Conservation (phyloP, 2,113 vertebrate genomes). For the Ammodytes marinus region DNA sequence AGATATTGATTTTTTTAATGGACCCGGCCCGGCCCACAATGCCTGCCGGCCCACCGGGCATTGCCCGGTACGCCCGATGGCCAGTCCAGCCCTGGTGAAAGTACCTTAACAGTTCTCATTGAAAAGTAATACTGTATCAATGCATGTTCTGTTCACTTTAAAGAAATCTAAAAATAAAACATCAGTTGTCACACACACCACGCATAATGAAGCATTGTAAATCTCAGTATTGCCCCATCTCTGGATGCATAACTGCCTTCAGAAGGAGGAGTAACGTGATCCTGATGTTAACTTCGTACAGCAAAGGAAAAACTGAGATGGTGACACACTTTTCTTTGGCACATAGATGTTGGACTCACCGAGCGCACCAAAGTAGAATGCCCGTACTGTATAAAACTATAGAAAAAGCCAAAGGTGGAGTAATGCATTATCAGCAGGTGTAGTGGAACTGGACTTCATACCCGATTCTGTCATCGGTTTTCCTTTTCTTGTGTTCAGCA, state of each 20-base stretch:
- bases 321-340: conserved; percentile 37
- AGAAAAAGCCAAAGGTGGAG: conserved; percentile 41
- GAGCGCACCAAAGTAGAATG: conserved; percentile 18
- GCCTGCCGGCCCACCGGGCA: no score
- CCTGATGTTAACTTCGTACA: neutral
- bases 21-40: no score
- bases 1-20: no score
- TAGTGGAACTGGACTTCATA: conserved; percentile 35
- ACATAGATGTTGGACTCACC: conserved; percentile 32
- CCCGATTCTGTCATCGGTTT: conserved; percentile 39
- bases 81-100: no score
- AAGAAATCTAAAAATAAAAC: neutral
- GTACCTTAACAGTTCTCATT: no score
- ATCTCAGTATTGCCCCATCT: neutral
- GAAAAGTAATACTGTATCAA: neutral
- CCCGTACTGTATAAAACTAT: conserved; percentile 36
- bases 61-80: no score
- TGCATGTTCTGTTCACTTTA: neutral
- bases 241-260: neutral
- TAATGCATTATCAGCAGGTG: conserved; percentile 54
- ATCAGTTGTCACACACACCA: neutral
- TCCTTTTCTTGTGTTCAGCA: conserved; percentile 16
- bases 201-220: neutral
- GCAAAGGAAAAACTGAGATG: conserved; percentile 8
- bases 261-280: conserved; percentile 15